Evolutionary conservation across 1,140 invertebrate species (phyloP), one percentile per base, ranked within the genome.

Genomic region (Trachymyrmex septentrionalis): DNA sequence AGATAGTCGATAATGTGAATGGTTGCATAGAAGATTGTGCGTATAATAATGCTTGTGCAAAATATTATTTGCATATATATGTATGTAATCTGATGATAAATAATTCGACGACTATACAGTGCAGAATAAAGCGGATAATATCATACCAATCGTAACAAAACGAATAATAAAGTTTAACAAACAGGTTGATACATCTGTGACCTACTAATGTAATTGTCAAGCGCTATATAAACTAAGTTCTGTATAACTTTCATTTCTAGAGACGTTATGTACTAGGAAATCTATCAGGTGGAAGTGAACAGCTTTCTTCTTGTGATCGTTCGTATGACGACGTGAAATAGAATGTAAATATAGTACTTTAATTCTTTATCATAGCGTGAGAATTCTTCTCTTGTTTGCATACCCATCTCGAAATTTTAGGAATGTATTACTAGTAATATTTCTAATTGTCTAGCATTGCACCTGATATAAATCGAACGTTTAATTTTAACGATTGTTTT

Each of bases 131-230:
- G 19, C 34, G 30, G 57, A 16, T 44, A 73, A 73, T 71, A 72
- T 48, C 34, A 24, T 48, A 61, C 69, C 24, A 61, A 75, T 82
- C 38, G 67, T 63, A 84, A 84, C 14, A 75, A 59, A 73, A 44
- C 34, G 38, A 73, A 67, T 73, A 48, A 61, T 61, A 84, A 84
- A 73, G 69, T 84, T 84, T 67, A 73, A 75, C 69, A 75, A 84
- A 84, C 55, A 75, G 69, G 38, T 61, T 55, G 80, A 84, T 84
- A 50, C 55, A 50, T 84, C 69, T 84, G 72, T 84, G 80, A 84
- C 80, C 80, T 84, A 84, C 80, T 84, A 63, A 75, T 84, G 53
- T 48, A 82, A 73, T 69, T 82, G 80, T 84, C 44, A 73, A 84
- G 63, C 9, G 55, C n/a, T 61, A 82, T 72, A 82, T 34, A 59